phyloP scores from a whole-genome alignment of 2,113 vertebrate species.

The Alouatta palliata region DNA sequence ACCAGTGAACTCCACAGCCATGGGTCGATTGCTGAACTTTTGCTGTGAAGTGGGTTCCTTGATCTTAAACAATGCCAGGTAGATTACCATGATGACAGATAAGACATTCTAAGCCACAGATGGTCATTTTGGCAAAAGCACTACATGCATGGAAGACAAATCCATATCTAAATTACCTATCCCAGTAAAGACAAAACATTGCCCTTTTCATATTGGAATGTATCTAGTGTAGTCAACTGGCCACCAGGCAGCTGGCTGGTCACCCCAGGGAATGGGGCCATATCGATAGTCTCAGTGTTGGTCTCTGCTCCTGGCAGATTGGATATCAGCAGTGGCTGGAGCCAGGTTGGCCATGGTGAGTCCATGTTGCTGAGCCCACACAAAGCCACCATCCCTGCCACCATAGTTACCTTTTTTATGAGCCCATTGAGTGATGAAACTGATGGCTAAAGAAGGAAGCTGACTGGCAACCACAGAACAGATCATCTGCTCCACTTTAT shows the following conservation, averaged over 20 bases:
- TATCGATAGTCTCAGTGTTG: not conserved
- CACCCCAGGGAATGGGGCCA: not conserved
- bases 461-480: not conserved
- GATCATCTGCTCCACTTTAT: not conserved
- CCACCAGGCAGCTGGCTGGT: not conserved
- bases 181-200: not conserved
- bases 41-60: not conserved
- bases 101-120: not conserved
- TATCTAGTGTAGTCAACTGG: not conserved
- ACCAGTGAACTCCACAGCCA: not conserved
- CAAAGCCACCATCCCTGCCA: not conserved
- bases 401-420: not conserved
- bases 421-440: not conserved
- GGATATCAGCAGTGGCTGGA: not conserved
- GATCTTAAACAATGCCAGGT: not conserved
- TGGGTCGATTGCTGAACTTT: not conserved
- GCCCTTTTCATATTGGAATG: not conserved
- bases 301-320: not conserved
- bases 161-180: not conserved
- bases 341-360: not conserved
- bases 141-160: not conserved
- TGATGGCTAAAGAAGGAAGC: not conserved
- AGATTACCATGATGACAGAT: not conserved
- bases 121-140: not conserved
- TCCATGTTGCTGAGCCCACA: not conserved